Conservation (phyloP, 2,797 vertebrate genomes). For the Lagocephalus sceleratus region DNA sequence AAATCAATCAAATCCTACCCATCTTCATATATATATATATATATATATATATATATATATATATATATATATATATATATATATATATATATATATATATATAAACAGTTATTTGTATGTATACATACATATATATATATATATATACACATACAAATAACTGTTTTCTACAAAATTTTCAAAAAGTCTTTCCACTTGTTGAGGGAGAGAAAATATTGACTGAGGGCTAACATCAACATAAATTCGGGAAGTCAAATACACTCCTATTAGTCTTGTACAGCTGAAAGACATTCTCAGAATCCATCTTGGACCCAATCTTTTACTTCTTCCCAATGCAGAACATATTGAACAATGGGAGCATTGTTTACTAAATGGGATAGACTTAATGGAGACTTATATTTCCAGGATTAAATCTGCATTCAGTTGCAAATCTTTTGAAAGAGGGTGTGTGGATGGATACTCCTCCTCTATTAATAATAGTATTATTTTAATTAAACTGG, state of each 20-base stretch:
- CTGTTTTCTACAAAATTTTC: background rate
- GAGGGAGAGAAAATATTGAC: too few relatives aligned
- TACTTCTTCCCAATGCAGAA: slow-evolving; percentile 72
- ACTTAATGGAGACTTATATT: slow-evolving; percentile 99
- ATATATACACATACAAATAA: too few relatives aligned
- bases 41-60: too few relatives aligned
- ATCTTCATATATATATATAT: too few relatives aligned
- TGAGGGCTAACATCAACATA: background rate
- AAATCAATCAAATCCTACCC: too few relatives aligned
- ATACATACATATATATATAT: too few relatives aligned
- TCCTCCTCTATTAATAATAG: slow-evolving; percentile 99
- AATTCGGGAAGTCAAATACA: slow-evolving; percentile 49
- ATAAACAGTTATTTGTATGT: too few relatives aligned
- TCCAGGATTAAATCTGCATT: slow-evolving; percentile 99
- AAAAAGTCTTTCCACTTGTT: background rate
- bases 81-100: too few relatives aligned
- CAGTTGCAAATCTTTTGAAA: slow-evolving; percentile 99
- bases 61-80: too few relatives aligned
- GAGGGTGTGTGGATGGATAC: slow-evolving; percentile 78
- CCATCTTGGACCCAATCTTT: slow-evolving; percentile 49
- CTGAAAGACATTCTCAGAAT: slow-evolving; percentile 68
- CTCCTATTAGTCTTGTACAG: slow-evolving; percentile 47
- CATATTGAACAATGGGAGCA: slow-evolving; percentile 92
- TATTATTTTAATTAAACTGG: slow-evolving; percentile 99
- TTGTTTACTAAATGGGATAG: slow-evolving; percentile 97